phyloP scores from a whole-genome alignment of 2,888 invertebrate genomes.

The Sepioteuthis lessoniana region DNA sequence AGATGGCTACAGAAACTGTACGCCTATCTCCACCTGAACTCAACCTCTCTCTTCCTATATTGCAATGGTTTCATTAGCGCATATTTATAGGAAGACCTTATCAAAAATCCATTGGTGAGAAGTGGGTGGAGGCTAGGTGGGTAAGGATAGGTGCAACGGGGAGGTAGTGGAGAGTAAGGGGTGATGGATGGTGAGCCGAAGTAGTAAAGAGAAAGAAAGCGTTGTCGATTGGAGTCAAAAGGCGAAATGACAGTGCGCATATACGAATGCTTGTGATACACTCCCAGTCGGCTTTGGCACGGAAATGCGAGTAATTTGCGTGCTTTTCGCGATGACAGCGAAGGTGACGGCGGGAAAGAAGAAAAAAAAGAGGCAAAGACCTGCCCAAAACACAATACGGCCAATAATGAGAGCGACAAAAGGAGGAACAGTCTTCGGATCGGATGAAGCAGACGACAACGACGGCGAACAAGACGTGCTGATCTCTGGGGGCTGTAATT shows the following conservation, averaged over 20 bases:
- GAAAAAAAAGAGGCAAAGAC: background rate
- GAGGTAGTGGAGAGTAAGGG: background rate
- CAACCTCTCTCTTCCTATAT: background rate
- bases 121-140: background rate
- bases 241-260: background rate
- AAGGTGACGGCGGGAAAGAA: background rate
- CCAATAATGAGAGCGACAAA: conserved; percentile 10
- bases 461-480: background rate
- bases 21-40: conserved; percentile 17
- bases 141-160: background rate
- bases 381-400: conserved; percentile 14
- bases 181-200: background rate
- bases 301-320: background rate
- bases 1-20: background rate
- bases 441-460: background rate
- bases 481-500: conserved; percentile 14
- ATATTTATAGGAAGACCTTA: conserved; percentile 33
- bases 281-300: background rate
- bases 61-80: background rate
- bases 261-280: background rate
- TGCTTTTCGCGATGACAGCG: background rate
- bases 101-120: conserved; percentile 11
- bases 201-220: background rate
- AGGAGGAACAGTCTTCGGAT: background rate
- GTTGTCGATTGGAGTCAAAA: conserved; percentile 4